phyloP scores from a whole-genome alignment of 2,888 invertebrate genomes.

The Tribolium freemani region DNA sequence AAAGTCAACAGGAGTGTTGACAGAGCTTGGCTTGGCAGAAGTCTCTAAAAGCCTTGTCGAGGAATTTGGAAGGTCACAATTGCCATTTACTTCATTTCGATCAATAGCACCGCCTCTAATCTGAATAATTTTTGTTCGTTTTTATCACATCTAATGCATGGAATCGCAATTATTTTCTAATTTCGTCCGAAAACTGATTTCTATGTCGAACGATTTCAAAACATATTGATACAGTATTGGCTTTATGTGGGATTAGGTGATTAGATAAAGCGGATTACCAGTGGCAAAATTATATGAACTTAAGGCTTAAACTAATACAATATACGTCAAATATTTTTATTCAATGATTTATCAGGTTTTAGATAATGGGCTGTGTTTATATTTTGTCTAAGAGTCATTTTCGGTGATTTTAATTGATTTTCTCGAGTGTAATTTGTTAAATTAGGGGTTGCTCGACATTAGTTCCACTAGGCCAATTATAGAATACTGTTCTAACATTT shows the following conservation, averaged over 20 bases:
- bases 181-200: slow-evolving; percentile 31
- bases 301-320: slow-evolving; percentile 55
- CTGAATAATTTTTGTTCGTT: background rate
- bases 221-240: slow-evolving; percentile 56
- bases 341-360: slow-evolving; percentile 53
- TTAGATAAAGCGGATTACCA: slow-evolving; percentile 61
- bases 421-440: slow-evolving; percentile 30
- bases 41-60: slow-evolving; percentile 17
- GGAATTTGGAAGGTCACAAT: slow-evolving; percentile 2
- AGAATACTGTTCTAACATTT: slow-evolving; percentile 41
- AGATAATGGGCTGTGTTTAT: slow-evolving; percentile 59
- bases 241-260: slow-evolving; percentile 55
- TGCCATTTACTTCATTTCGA: slow-evolving; percentile 28
- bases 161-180: slow-evolving; percentile 6
- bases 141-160: background rate
- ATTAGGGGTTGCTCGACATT: slow-evolving; percentile 35
- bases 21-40: slow-evolving; percentile 46
- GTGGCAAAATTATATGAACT: slow-evolving; percentile 62
- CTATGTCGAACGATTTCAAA: slow-evolving; percentile 49
- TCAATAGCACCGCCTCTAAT: slow-evolving; percentile 5
- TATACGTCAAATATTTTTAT: slow-evolving; percentile 58
- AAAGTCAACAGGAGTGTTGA: slow-evolving; percentile 62
- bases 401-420: slow-evolving; percentile 31
- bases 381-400: slow-evolving; percentile 41
- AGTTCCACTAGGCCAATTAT: slow-evolving; percentile 39